These are phyloP conservation scores for Apostichopus leukothele DNA, from an alignment of 53 echinoderm and acorn worm species.

Conservation along the genomic window DNA sequence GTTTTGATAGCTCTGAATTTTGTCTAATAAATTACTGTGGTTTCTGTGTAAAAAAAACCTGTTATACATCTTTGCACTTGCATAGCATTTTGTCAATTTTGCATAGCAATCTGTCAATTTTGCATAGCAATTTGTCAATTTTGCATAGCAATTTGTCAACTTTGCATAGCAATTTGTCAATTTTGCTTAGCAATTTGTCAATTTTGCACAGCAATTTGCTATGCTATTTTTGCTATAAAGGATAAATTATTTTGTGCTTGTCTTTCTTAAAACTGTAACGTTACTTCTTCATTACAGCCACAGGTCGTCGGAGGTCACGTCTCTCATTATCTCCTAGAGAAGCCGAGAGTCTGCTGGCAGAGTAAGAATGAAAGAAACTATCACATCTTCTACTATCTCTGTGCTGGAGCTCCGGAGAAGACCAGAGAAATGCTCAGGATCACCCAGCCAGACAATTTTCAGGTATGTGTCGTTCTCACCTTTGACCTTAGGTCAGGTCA, in stretches of 20 bases:
- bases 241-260: no score
- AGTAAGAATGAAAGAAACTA: slow-evolving; percentile 88
- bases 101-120: no score
- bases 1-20: not conserved
- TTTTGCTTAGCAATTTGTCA: no score
- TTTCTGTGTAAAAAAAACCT: no score
- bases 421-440: slow-evolving; percentile 71
- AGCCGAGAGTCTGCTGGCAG: slow-evolving; percentile 89
- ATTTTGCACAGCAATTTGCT: no score
- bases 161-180: no score
- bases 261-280: not conserved
- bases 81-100: no score
- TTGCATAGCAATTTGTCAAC: no score
- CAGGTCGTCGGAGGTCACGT: slow-evolving; percentile 91
- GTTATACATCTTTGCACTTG: no score
- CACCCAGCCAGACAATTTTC: slow-evolving; percentile 91
- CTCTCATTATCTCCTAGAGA: slow-evolving; percentile 97
- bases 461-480: slow-evolving; percentile 53
- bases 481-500: not conserved
- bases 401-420: slow-evolving; percentile 92
- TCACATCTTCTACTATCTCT: slow-evolving; percentile 97
- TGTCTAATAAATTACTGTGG: no score
- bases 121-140: no score
- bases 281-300: slow-evolving; percentile 46
- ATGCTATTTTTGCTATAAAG: no score